Percentiles rank a stretch among this genome's conserved stretches.
Conservation (phyloP, 1,140 invertebrate genomes). For the Portunus trituberculatus region DNA sequence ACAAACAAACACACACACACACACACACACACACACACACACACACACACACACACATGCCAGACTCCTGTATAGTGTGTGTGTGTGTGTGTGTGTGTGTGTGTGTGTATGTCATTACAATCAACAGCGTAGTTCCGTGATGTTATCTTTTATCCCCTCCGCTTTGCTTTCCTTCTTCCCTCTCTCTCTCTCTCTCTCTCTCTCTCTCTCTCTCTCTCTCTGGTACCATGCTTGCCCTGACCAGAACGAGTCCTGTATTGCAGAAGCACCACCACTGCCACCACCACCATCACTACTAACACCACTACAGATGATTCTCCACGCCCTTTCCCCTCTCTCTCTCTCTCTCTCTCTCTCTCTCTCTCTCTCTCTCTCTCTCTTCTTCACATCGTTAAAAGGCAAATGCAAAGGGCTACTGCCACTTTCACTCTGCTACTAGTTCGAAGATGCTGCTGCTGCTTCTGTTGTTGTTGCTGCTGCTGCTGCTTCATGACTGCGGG, state of each 20-base stretch:
- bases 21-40: too few species aligned
- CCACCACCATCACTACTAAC: too few species aligned
- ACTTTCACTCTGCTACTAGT: neutral
- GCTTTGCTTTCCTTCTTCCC: neutral
- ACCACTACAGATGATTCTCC: too few species aligned
- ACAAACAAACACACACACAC: too few species aligned
- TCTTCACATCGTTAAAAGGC: neutral
- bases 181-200: neutral
- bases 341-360: neutral
- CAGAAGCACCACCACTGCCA: too few species aligned
- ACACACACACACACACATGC: too few species aligned
- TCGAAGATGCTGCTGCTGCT: neutral
- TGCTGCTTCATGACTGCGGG: neutral
- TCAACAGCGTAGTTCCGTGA: neutral
- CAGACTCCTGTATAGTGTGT: too few species aligned
- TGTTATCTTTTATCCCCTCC: neutral
- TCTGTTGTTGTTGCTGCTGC: neutral
- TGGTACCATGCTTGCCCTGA: neutral
- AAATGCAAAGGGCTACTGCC: neutral
- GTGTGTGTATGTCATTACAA: neutral
- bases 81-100: slow-evolving; percentile 1
- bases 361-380: neutral
- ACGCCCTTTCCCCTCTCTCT: neutral
- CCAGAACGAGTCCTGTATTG: too few species aligned
- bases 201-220: slow-evolving; percentile 35